Evolutionary conservation across 2,888 invertebrate species (phyloP).

Genomic region (Oasisia sp.): DNA sequence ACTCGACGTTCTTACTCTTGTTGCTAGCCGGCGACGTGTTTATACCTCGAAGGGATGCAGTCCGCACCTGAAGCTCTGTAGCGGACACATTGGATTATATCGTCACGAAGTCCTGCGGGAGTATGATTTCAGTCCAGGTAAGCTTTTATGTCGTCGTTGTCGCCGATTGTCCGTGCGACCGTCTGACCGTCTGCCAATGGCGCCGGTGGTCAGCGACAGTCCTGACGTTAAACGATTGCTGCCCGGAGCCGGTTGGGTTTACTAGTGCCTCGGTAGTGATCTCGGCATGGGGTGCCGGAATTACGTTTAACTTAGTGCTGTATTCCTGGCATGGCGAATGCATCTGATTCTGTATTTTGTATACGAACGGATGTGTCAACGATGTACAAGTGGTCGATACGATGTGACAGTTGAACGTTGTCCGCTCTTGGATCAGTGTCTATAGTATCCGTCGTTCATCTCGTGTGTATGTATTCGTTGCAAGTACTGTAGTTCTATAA

Average conservation of each 20-base stretch:
- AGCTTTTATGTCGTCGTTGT: not conserved
- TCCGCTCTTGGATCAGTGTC: not conserved
- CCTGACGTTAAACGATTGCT: not conserved
- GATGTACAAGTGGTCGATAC: not conserved
- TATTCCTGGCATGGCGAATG: not conserved
- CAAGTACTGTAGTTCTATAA: not conserved
- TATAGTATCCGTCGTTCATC: no score
- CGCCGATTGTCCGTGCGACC: not conserved
- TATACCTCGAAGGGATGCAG: conserved; percentile 13
- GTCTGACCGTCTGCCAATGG: not conserved
- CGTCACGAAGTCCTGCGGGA: not conserved
- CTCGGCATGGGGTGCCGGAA: not conserved
- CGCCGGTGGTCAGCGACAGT: not conserved
- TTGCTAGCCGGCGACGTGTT: not conserved
- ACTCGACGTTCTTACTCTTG: not conserved
- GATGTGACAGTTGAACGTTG: not conserved
- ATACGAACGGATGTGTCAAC: not conserved
- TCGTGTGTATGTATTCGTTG: not conserved
- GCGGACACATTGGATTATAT: not conserved
- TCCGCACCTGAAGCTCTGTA: conserved; percentile 5
- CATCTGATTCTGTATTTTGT: not conserved
- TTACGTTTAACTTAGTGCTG: not conserved
- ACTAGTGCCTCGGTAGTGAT: not conserved
- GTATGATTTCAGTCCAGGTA: conserved; percentile 17
- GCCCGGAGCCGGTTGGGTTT: not conserved